A percentile compares a stretch with the other conserved stretches of the same genome.
Conservation (phyloP, 1,140 invertebrate genomes). For the Idris sp. region DNA sequence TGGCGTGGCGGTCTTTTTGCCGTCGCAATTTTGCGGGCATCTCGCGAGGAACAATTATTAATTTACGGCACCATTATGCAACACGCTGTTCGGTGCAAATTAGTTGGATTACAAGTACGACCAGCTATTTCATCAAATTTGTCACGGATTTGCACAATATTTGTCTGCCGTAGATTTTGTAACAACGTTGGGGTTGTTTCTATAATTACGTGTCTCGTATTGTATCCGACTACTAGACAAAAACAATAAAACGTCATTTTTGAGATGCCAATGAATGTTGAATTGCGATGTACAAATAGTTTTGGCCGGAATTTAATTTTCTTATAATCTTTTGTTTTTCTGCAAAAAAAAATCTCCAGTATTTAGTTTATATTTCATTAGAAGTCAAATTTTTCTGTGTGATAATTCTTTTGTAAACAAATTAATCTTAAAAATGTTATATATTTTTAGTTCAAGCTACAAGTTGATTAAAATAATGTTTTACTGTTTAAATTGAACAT, state of each 20-base stretch:
- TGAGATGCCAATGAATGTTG: constrained; percentile 40
- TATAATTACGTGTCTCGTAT: constrained; percentile 71
- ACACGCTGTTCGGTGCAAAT: constrained; percentile 68
- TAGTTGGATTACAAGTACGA: constrained; percentile 72
- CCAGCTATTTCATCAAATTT: constrained; percentile 74
- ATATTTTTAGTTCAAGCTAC: too few relatives aligned
- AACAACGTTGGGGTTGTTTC: constrained; percentile 71
- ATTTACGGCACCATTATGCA: constrained; percentile 33
- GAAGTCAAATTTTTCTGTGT: too few relatives aligned
- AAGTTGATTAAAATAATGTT: too few relatives aligned
- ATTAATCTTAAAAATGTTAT: not conserved
- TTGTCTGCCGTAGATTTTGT: constrained; percentile 67
- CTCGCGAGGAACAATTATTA: constrained; percentile 34
- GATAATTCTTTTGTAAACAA: constrained; percentile 1
- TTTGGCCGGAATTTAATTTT: constrained; percentile 28
- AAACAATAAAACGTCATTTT: constrained; percentile 69
- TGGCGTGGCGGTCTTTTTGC: constrained; percentile 28
- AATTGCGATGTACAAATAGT: constrained; percentile 25
- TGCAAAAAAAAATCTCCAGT: too few relatives aligned
- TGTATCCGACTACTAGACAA: too few relatives aligned
- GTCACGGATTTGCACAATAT: constrained; percentile 69
- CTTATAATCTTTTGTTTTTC: constrained; percentile 17
- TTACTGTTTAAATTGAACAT: too few relatives aligned
- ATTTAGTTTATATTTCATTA: not conserved
- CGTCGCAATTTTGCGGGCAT: constrained; percentile 19